Evolutionary conservation across 64 coral and sea anemone genomes (phyloP), one percentile per base, ranked within the genome.

Genomic region (Astreopora myriophthalma): DNA sequence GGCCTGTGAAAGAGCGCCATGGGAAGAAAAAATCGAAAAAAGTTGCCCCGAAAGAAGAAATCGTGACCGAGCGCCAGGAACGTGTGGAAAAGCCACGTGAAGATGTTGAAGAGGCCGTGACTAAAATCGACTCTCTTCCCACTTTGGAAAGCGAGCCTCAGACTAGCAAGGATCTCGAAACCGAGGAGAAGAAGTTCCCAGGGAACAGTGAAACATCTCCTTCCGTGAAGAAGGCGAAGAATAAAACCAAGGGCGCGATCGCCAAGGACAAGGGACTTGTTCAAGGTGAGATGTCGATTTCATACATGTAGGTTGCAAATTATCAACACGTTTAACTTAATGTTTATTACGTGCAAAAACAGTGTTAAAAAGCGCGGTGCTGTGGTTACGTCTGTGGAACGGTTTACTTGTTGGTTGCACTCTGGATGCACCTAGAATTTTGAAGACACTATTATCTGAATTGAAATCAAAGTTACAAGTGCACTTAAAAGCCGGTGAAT

Each of bases 1-100:
- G 69, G 19, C 22, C 22, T 17, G 37, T 31, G 33, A 83, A 92
- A 67, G 70, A 92, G 23, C 69, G 69, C 0, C 46, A 63, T 5
- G 83, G 83, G 55, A 38, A 72, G 62, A 92, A 92, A 73, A 92
- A 92, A 40, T 33, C 52, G n/a, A 83, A 83, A n/a, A 83, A 92
- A 85, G 23, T 25, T 82, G 33, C 25, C 1, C 30, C 25, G 48
- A 92, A 92, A 40, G 52, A 65, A 31, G 79, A 76, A 30, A 61
- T 69, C 36, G 51, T 61, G 17, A 67, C 40, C n/a, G 80, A 86
- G n/a, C 36, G 23, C 28, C 66, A 49, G n/a, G 66, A 29, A 58
- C 26, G 22, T 77, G 61, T 86, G 57, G 90, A 86, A 73, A 83
- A 75, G 8, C 79, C 81, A 57, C 81, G 79, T 92, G 67, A 75